Evolutionary conservation across 2,113 vertebrate genomes (phyloP).

Genomic region (Channa argus): DNA sequence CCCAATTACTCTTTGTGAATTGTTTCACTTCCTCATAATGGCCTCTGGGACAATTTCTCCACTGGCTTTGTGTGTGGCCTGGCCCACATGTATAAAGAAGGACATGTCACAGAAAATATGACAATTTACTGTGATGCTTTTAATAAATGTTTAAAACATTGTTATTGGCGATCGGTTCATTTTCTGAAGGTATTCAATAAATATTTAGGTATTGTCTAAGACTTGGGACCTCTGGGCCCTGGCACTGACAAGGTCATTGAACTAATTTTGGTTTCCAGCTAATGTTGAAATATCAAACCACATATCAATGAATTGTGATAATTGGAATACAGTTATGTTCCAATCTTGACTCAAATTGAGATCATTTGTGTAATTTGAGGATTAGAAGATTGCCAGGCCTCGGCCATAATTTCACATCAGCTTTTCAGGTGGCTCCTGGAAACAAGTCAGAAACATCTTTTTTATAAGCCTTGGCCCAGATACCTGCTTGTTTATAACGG

Average conservation of each 20-base stretch:
- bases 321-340: constrained; percentile 39
- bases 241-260: constrained; percentile 17
- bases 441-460: constrained; percentile 24
- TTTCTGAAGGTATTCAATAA: neutral
- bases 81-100: constrained; percentile 21
- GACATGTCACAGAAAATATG: neutral
- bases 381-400: constrained; percentile 40
- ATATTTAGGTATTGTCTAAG: neutral
- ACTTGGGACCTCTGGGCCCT: neutral
- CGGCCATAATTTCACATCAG: too few relatives aligned
- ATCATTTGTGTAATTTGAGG: constrained; percentile 57
- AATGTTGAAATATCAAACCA: constrained; percentile 35
- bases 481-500: constrained; percentile 39
- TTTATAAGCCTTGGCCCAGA: constrained; percentile 45
- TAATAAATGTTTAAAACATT: neutral
- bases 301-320: constrained; percentile 46
- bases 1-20: constrained; percentile 65
- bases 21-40: constrained; percentile 67
- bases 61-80: constrained; percentile 74
- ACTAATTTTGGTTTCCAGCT: constrained; percentile 37
- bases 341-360: constrained; percentile 43
- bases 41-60: constrained; percentile 61
- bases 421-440: constrained; percentile 39
- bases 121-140: neutral
- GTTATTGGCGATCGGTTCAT: neutral